Conservation (phyloP, 2,888 invertebrate genomes). For the Metopia argyrocephala region DNA sequence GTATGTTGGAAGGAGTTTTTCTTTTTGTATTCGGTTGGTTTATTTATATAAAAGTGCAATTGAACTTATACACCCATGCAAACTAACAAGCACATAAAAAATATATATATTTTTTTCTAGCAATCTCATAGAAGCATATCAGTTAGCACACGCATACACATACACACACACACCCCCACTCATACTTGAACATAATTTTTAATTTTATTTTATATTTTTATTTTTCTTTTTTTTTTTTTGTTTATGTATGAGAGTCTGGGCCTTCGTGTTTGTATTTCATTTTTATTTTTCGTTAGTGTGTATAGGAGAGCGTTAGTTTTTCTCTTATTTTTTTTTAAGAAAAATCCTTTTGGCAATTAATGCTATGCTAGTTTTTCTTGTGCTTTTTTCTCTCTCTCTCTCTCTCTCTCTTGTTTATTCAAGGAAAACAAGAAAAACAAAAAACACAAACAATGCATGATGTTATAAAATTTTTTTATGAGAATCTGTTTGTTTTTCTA, state of each 20-base stretch:
- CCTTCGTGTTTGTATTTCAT: background rate
- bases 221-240: background rate
- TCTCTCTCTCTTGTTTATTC: conserved; percentile 50
- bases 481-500: background rate
- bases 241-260: background rate
- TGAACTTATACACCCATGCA: conserved; percentile 18
- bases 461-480: conserved; percentile 16
- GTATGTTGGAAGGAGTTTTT: background rate
- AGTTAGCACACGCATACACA: conserved; percentile 9
- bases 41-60: conserved; percentile 13
- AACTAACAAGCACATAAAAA: background rate
- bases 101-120: too few relatives aligned
- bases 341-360: conserved; percentile 60
- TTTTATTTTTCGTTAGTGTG: background rate
- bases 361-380: conserved; percentile 49
- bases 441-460: conserved; percentile 13
- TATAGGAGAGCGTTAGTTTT: conserved; percentile 27
- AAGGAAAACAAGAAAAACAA: conserved; percentile 39
- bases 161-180: background rate
- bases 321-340: conserved; percentile 6
- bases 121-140: conserved; percentile 1
- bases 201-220: background rate
- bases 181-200: background rate
- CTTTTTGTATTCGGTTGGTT: background rate
- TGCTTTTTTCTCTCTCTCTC: conserved; percentile 37